Evolutionary conservation across 2,888 invertebrate species (phyloP).

Genomic region (Oxystoma pomonae): DNA sequence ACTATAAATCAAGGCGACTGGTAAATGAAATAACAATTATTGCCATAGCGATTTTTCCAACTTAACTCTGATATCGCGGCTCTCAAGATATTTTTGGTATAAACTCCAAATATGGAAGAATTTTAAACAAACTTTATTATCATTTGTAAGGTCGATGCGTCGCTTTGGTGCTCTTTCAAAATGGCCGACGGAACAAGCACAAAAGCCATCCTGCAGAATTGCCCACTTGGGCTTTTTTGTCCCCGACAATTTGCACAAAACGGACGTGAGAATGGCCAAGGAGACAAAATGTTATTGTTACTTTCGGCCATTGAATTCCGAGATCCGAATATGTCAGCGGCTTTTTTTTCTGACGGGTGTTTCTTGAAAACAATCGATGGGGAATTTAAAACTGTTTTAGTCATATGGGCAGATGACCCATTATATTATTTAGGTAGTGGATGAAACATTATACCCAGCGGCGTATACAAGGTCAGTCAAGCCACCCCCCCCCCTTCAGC

Average conservation of each 20-base stretch:
- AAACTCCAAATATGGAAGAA: not conserved
- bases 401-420: not conserved
- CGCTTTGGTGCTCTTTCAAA: constrained; percentile 26
- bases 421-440: too few relatives aligned
- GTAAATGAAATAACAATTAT: too few relatives aligned
- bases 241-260: constrained; percentile 24
- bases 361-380: not conserved
- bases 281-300: constrained; percentile 25
- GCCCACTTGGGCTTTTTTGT: constrained; percentile 14
- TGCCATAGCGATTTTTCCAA: too few relatives aligned
- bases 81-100: too few relatives aligned
- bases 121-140: constrained; percentile 44
- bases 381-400: not conserved
- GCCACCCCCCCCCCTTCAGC: too few relatives aligned
- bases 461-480: too few relatives aligned
- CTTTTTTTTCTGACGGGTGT: not conserved
- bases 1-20: too few relatives aligned
- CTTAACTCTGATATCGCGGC: too few relatives aligned
- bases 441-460: too few relatives aligned
- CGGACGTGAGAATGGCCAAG: constrained; percentile 25
- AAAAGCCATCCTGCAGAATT: not conserved
- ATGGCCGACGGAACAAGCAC: constrained; percentile 29
- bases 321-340: not conserved
- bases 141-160: constrained; percentile 44
- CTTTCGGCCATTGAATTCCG: not conserved